Evolutionary conservation across 1,140 invertebrate species (phyloP).

Genomic region (Cydia amplana): DNA sequence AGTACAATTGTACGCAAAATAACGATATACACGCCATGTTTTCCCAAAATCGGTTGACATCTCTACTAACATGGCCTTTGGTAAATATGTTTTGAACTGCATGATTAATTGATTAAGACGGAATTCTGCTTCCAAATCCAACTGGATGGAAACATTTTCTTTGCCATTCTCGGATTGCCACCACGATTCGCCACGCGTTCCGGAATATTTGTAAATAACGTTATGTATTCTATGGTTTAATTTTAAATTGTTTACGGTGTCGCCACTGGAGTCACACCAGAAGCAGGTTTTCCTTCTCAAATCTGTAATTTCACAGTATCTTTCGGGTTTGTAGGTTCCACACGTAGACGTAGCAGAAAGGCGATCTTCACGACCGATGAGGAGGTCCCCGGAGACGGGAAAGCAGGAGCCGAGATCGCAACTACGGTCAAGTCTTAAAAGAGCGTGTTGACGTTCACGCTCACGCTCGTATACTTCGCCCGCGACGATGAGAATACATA

Average conservation of each 20-base stretch:
- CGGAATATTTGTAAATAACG: constrained; percentile 89
- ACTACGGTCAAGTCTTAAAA: constrained; percentile 80
- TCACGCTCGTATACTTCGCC: constrained; percentile 60
- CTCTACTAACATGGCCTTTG: constrained; percentile 97
- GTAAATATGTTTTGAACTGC: constrained; percentile 96
- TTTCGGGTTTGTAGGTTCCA: constrained; percentile 87
- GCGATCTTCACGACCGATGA: constrained; percentile 95
- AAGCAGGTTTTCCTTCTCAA: constrained; percentile 98
- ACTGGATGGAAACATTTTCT: constrained; percentile 93
- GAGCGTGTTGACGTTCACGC: constrained; percentile 59
- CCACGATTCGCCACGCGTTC: constrained; percentile 88
- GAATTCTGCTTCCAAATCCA: constrained; percentile 97
- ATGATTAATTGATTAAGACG: constrained; percentile 98
- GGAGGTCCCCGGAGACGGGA: constrained; percentile 97
- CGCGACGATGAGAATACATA: constrained; percentile 53
- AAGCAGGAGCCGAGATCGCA: constrained; percentile 98
- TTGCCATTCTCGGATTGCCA: constrained; percentile 98
- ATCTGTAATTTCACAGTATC: constrained; percentile 98
- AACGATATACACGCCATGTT: constrained; percentile 96
- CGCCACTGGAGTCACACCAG: constrained; percentile 91
- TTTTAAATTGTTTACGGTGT: constrained; percentile 79
- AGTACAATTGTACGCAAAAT: constrained; percentile 95
- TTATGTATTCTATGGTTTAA: constrained; percentile 94
- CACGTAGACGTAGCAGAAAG: constrained; percentile 96
- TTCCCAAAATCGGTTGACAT: constrained; percentile 95